Evolutionary conservation across 2,113 vertebrate species (phyloP).

Genomic region (Phaetusa simplex): DNA sequence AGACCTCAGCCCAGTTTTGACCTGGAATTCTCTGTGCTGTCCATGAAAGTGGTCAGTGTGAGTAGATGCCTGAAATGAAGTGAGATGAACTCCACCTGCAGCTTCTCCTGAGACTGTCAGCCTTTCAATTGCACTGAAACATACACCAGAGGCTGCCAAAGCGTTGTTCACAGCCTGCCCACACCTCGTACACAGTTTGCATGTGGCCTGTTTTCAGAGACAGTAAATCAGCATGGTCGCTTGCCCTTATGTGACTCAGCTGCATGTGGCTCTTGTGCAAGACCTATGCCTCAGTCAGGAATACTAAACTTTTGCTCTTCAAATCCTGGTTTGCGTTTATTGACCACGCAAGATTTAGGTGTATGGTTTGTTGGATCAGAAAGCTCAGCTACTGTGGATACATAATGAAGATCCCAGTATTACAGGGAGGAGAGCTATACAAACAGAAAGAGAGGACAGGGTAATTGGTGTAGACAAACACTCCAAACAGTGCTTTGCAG

Average conservation of each 20-base stretch:
- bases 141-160: neutral
- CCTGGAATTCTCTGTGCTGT: neutral
- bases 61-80: neutral
- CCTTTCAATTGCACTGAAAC: neutral
- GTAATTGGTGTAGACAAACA: rapidly evolving
- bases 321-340: neutral
- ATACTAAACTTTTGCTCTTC: neutral
- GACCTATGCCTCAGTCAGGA: neutral
- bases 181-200: neutral
- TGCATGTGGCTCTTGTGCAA: neutral
- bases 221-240: neutral
- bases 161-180: neutral
- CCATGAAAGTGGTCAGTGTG: neutral
- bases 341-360: neutral
- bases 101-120: neutral
- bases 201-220: neutral
- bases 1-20: neutral
- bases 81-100: neutral
- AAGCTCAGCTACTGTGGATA: neutral
- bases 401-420: neutral
- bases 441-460: neutral
- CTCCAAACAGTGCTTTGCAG: neutral
- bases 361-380: neutral
- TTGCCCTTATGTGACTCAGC: neutral
- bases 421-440: neutral